phyloP scores from a whole-genome alignment of 2,888 invertebrate genomes.

The Elysia crispata region DNA sequence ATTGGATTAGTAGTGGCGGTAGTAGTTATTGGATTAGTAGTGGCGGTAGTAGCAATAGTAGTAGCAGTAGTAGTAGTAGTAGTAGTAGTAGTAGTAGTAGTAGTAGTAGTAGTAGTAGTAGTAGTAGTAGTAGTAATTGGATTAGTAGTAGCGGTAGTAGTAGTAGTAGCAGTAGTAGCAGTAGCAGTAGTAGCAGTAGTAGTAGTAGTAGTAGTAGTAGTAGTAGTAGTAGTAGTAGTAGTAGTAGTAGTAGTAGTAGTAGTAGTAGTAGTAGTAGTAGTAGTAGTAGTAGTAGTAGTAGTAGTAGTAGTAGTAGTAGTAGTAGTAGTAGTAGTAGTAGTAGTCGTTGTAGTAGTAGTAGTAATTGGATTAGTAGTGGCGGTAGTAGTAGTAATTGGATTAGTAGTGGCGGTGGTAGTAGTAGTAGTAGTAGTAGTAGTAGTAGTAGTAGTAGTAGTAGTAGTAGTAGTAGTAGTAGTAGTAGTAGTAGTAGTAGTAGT shows the following conservation, averaged over 20 bases:
- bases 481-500: slow-evolving; percentile 12
- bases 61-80: not conserved
- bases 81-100: slow-evolving; percentile 21
- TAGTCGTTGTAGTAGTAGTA: too few relatives aligned
- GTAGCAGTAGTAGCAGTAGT: slow-evolving; percentile 25
- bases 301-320: slow-evolving; percentile 24
- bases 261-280: slow-evolving; percentile 35
- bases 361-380: too few relatives aligned
- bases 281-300: slow-evolving; percentile 38
- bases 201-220: slow-evolving; percentile 20
- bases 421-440: slow-evolving; percentile 24
- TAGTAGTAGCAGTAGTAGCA: slow-evolving; percentile 1
- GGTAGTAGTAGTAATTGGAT: too few relatives aligned
- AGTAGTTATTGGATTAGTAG: too few relatives aligned
- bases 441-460: slow-evolving; percentile 17
- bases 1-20: too few relatives aligned
- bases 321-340: too few relatives aligned
- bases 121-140: too few relatives aligned
- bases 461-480: slow-evolving; percentile 24
- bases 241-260: slow-evolving; percentile 23
- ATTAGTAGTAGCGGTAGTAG: too few relatives aligned
- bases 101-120: slow-evolving; percentile 22
- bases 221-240: slow-evolving; percentile 24
- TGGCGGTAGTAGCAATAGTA: slow-evolving; percentile 22
- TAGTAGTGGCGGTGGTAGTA: too few relatives aligned